Evolutionary conservation across 2,113 vertebrate genomes (phyloP), one percentile per base, ranked within the genome.

Genomic region (Syrrhaptes paradoxus): DNA sequence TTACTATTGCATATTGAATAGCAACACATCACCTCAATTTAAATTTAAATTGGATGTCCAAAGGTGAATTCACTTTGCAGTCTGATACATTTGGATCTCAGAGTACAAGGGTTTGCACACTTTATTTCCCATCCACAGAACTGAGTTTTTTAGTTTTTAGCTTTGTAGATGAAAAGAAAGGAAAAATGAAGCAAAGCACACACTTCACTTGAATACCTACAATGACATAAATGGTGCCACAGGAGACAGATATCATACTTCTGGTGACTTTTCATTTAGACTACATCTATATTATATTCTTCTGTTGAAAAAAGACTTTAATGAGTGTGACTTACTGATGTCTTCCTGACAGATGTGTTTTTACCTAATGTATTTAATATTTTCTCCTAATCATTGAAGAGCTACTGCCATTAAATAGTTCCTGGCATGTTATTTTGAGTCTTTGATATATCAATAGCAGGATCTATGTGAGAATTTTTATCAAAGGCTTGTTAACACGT

Each of bases 31-130:
- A 76, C 63, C 28, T 93, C 55, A 62, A 58, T 94, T 95, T 86
- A 49, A 84, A 90, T 90, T 75, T 87, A 45, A 93, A 84, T 80
- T 94, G 8, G 6, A 66, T 90, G 93, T 93, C 43, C 59, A 81
- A 74, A 86, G 61, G 24, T 86, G 62, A 91, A 78, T 75, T 89
- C 48, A 41, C 31, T 93, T 93, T 87, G 20, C 65, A 87, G 15
- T 74, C 43, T 67, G 63, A 59, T 86, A 78, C 13, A 13, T 65
- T 78, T 92, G 28, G 46, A 63, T 75, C 17, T 78, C 43, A 62
- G 26, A 51, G 32, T 45, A 78, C 38, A 92, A 92, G 51, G n/a
- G n/a, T 26, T 77, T 51, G 25, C 9, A 81, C 38, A n/a, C 16
- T 85, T 91, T 14, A 68, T 65, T 89, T 73, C 67, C 85, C 49